A percentile compares a stretch with the other conserved stretches of the same genome.
phyloP scores from a whole-genome alignment of 1,140 invertebrate genomes.

The Vollenhovia emeryi region DNA sequence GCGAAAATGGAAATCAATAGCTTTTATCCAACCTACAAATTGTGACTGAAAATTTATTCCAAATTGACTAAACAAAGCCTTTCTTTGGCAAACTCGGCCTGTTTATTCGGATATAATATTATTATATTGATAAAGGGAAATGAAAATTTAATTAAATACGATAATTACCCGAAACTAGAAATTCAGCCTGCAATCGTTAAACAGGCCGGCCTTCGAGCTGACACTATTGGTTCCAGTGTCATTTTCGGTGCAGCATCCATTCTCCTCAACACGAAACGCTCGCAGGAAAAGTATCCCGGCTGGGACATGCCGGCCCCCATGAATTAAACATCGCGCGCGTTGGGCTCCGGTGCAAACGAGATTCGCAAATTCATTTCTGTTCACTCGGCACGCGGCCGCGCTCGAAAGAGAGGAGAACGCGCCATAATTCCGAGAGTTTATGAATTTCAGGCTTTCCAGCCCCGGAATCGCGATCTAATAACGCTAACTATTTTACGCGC shows the following conservation, averaged over 20 bases:
- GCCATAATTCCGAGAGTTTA: slow-evolving; percentile 34
- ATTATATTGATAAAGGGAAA: not conserved
- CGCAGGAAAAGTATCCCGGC: not conserved
- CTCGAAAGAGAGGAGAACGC: slow-evolving; percentile 19
- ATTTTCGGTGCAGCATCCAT: not conserved
- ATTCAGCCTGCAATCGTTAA: slow-evolving; percentile 8
- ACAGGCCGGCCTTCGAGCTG: not conserved
- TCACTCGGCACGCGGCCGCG: slow-evolving; percentile 31
- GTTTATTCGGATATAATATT: not conserved
- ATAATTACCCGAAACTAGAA: not conserved
- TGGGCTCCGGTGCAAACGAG: slow-evolving; percentile 51
- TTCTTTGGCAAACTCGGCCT: not conserved
- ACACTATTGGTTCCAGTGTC: not conserved
- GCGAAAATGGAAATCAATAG: not conserved
- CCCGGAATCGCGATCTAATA: slow-evolving; percentile 21
- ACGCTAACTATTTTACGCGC: slow-evolving; percentile 20
- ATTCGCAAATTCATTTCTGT: slow-evolving; percentile 67
- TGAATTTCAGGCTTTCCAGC: slow-evolving; percentile 57
- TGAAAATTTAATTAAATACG: not conserved
- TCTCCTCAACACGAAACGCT: not conserved
- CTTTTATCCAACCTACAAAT: not conserved
- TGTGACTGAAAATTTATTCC: not conserved
- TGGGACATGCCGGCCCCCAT: slow-evolving; percentile 30
- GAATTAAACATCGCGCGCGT: slow-evolving; percentile 64
- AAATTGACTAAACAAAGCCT: not conserved